phyloP scores from a whole-genome alignment of 2,113 vertebrate genomes.

The Delphinus delphis region DNA sequence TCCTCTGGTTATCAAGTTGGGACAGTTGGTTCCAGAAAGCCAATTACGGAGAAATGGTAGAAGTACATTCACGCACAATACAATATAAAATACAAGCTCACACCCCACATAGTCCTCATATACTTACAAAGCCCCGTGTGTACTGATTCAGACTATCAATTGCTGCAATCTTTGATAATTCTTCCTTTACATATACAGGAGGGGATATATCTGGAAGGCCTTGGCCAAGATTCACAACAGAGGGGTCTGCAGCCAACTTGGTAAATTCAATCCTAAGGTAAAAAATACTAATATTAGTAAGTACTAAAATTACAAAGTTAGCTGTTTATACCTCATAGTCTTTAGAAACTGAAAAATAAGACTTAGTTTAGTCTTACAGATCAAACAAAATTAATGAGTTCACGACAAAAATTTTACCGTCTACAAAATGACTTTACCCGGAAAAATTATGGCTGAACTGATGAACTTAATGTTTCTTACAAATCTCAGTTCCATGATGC shows the following conservation, averaged over 20 bases:
- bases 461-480: background rate
- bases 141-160: conserved; percentile 94
- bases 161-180: conserved; percentile 86
- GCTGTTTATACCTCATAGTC: background rate
- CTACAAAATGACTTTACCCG: background rate
- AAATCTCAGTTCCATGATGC: background rate
- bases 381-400: background rate
- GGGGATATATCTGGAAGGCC: conserved; percentile 94
- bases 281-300: background rate
- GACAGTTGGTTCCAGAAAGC: background rate
- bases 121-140: conserved; percentile 95
- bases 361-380: background rate
- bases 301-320: background rate
- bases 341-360: background rate
- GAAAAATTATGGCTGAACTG: background rate
- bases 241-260: conserved; percentile 91
- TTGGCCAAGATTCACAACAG: conserved; percentile 95
- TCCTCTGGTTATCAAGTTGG: background rate
- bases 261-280: conserved; percentile 91
- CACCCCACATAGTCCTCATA: background rate
- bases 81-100: background rate
- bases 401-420: background rate
- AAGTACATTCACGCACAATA: background rate
- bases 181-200: conserved; percentile 92
- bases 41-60: background rate